Base-by-base conservation (phyloP, 2,797 vertebrate genomes). In the Ceryle rudis region DNA sequence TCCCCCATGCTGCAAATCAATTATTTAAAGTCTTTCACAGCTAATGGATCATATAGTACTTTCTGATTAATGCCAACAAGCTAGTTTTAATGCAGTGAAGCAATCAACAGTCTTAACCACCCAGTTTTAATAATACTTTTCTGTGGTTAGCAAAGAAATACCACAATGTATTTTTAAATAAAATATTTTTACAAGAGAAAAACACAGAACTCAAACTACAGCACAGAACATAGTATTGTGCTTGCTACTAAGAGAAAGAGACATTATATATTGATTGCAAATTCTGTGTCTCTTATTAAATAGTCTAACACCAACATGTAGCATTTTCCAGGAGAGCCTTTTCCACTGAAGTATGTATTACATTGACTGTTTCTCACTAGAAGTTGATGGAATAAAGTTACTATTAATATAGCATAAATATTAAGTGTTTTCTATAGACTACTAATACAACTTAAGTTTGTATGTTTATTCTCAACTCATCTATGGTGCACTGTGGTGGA, bases 1-100 rank as follows among this genome's bases (percentile, higher is more conserved):
- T 96, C 93, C 66, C 90, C 85, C 79, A 84, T 94, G 88, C 85
- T 96, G 91, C 69, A 90, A 96, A 97, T 98, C 92, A 97, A 97
- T 97, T 97, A 97, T 97, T 97, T 96, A 97, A 96, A 95, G 93
- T 69, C 85, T 94, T 97, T 95, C 95, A 96, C 93, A 95, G 89
- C 95, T 97, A 97, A 97, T 96, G 94, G 95, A 96, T 97, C 95
- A 96, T 94, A 94, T 47, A 96, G 89, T 95, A 81, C 94, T 92
- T 95, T 90, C 93, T 96, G 97, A 97, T 94, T 96, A 96, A 94
- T 92, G 64, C 85, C 90, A 97, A 94, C 88, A 86, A 97, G 74
- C 72, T 91, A 95, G 89, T 95, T 96, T 89, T 93, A 97, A 97
- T 95, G 78, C 85, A 90, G 62, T 41, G 70, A 70, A 84, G 80